These are phyloP conservation scores for Oryzias javanicus DNA, from an alignment of 2,113 vertebrate species.

Conservation along the genomic window DNA sequence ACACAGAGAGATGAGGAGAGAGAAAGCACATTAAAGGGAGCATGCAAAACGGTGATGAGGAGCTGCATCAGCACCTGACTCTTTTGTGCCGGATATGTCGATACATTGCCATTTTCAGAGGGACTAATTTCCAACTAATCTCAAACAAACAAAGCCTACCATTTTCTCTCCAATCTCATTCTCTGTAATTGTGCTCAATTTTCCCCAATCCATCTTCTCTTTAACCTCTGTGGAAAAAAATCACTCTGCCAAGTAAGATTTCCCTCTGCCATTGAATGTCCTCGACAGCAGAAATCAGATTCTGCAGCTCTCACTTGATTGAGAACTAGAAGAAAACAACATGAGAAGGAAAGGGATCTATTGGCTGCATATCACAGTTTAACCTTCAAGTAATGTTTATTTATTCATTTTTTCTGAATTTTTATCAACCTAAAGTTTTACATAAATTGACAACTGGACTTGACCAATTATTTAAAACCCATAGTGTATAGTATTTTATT, in stretches of 20 bases:
- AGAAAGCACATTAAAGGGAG: constrained; percentile 3
- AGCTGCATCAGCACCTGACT: constrained; percentile 29
- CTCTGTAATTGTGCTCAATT: constrained; percentile 40
- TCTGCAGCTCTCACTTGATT: constrained; percentile 65
- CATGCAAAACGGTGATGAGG: constrained; percentile 39
- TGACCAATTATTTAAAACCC: too few relatives aligned
- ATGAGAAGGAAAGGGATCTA: constrained; percentile 27
- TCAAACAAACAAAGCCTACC: constrained; percentile 31
- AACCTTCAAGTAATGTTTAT: too few relatives aligned
- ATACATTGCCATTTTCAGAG: constrained; percentile 41
- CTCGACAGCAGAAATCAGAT: constrained; percentile 54
- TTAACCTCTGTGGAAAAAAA: constrained; percentile 43
- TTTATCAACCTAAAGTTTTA: too few relatives aligned
- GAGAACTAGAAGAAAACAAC: constrained; percentile 45
- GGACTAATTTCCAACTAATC: constrained; percentile 41
- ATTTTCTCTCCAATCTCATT: constrained; percentile 31
- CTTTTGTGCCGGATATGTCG: constrained; percentile 43
- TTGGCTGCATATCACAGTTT: too few relatives aligned
- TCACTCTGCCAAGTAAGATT: constrained; percentile 39
- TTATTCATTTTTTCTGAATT: too few relatives aligned
- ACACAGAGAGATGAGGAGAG: constrained; percentile 14
- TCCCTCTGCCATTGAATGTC: constrained; percentile 41
- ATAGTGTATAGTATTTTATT: too few relatives aligned
- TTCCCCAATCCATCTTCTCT: constrained; percentile 36
- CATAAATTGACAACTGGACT: too few relatives aligned